Base-by-base conservation (phyloP, 2,797 vertebrate species). In the Hipposideros larvatus region DNA sequence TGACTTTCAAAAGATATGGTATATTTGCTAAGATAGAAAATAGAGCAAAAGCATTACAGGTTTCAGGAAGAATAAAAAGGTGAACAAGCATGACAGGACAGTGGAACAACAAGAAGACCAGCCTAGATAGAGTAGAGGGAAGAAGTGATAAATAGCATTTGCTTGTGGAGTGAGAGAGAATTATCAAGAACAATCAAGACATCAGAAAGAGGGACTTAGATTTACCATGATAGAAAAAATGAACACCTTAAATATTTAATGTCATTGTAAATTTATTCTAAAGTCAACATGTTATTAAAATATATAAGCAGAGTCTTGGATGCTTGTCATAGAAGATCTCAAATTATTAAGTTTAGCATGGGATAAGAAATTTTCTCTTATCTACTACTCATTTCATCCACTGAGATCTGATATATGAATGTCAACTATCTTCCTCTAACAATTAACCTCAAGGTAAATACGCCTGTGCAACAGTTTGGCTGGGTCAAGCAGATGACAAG, bases 271-370 rank as follows among this genome's bases (percentile, higher is more conserved):
- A 80, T 31, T 73, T 66, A 41, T 79, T 14, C 1, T 73, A 74
- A 90, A 51, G 48, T 87, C 61, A 79, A 55, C 41, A 74, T 80
- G 16, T 86, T 73, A 93, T 77, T 70, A 79, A 90, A 90, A 78
- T n/a, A 79, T n/a, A 28, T 65, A 78, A 73, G 19, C 4, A 48
- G 26, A 79, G 59, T 71, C 11, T 48, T 71, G 10, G 22, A 19
- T 26, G 34, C 4, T 66, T 80, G 57, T 51, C 66, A 90, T 31
- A 87, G 48, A 70, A 53, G 18, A 66, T 61, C 8, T 31, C 89
- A 93, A 80, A 79, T 78, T 31, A 74, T 51, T 88, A 19, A 55
- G 18, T 83, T 93, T 66, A 51, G 10, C n/a, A 22, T n/a, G 13
- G 14, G 85, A 16, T 73, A 73, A 80, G 41, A 74, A 9, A 43